phyloP scores from a whole-genome alignment of 2,113 vertebrate species.

The Pollachius pollachius region DNA sequence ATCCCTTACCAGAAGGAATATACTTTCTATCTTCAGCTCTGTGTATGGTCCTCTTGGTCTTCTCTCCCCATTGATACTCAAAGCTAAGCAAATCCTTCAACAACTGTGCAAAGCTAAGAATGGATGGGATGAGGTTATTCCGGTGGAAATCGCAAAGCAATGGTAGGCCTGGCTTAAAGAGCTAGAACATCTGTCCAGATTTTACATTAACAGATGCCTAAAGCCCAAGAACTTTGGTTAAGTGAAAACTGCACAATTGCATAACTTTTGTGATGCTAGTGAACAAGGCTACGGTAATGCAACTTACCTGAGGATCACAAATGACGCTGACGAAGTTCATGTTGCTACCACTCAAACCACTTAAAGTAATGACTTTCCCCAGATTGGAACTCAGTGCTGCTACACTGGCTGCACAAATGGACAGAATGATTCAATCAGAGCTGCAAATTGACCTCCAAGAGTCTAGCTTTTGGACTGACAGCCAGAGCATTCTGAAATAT shows the following conservation, averaged over 20 bases:
- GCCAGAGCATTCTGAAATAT: no score
- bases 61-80: background rate
- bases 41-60: constrained; percentile 1
- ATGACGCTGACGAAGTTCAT: no score
- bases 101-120: no score
- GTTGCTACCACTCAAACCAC: no score
- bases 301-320: background rate
- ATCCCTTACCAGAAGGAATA: no score
- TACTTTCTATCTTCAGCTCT: background rate
- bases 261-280: constrained; percentile 4
- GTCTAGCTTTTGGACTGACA: no score
- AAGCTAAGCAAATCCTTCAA: background rate
- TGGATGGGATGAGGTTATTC: background rate
- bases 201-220: background rate
- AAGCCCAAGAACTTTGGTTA: background rate
- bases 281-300: background rate
- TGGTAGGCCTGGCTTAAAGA: background rate
- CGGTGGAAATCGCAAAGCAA: background rate
- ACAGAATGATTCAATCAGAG: no score
- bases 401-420: no score
- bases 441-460: no score
- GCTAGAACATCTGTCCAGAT: background rate
- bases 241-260: background rate
- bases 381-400: no score
- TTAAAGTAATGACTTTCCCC: no score